These are phyloP conservation scores for Gambusia yucatana DNA, from an alignment of 2,797 vertebrate genomes.

Conservation along the genomic window DNA sequence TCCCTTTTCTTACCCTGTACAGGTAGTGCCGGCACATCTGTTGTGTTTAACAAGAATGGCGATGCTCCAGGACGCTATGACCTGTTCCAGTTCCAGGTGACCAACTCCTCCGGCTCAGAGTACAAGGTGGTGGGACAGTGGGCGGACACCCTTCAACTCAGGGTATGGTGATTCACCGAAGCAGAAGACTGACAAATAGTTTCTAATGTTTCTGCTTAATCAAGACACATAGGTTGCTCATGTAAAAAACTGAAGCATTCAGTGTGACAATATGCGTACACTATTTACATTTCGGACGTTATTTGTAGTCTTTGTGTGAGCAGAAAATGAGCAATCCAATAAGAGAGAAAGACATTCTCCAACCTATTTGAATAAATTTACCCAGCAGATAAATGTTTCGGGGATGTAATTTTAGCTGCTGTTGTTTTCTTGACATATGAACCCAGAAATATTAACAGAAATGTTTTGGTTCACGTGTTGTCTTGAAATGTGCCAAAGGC, in stretches of 20 bases:
- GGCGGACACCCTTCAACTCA: slow-evolving; percentile 94
- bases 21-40: slow-evolving; percentile 95
- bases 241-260: slow-evolving; percentile 33
- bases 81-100: slow-evolving; percentile 96
- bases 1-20: slow-evolving; percentile 33
- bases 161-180: slow-evolving; percentile 80
- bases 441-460: slow-evolving; percentile 13
- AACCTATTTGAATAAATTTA: slow-evolving; percentile 29
- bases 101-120: slow-evolving; percentile 87
- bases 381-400: slow-evolving; percentile 18
- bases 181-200: background rate
- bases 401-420: slow-evolving; percentile 2
- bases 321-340: slow-evolving; percentile 10
- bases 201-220: slow-evolving; percentile 21
- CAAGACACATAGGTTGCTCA: slow-evolving; percentile 6
- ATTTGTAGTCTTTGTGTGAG: slow-evolving; percentile 39
- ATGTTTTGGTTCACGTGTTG: slow-evolving; percentile 7
- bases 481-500: slow-evolving; percentile 12
- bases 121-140: slow-evolving; percentile 94
- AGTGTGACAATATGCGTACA: slow-evolving; percentile 10
- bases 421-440: slow-evolving; percentile 18
- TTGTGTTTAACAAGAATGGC: slow-evolving; percentile 96
- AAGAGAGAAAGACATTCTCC: background rate
- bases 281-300: slow-evolving; percentile 52
- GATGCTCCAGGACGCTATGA: slow-evolving; percentile 96